phyloP scores from a whole-genome alignment of 2,888 invertebrate species.

The Zaprionus obscuricornis region DNA sequence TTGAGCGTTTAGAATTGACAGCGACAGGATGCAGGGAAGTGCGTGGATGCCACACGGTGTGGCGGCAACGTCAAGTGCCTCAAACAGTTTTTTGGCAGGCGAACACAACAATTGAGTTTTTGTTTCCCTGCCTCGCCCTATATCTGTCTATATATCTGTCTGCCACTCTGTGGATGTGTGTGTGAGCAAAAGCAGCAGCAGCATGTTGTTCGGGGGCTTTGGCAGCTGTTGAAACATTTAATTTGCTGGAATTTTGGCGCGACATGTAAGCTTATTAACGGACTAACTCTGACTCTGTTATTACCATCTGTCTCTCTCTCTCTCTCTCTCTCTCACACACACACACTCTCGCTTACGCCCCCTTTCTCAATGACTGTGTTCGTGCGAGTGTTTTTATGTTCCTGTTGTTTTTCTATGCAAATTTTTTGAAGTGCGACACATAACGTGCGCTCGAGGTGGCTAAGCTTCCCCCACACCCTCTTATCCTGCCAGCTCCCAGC shows the following conservation, averaged over 20 bases:
- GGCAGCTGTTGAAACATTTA: slow-evolving; percentile 67
- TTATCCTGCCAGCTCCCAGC: too few species aligned
- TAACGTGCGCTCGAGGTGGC: slow-evolving; percentile 2
- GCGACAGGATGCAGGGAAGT: slow-evolving; percentile 62
- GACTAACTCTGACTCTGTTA: slow-evolving; percentile 26
- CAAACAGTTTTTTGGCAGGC: slow-evolving; percentile 66
- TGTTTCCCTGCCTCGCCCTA: slow-evolving; percentile 12
- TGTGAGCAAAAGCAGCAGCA: neutral
- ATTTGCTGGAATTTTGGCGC: slow-evolving; percentile 72
- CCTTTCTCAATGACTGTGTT: too few species aligned
- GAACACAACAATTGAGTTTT: slow-evolving; percentile 75
- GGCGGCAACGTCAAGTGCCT: slow-evolving; percentile 63
- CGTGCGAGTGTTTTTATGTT: slow-evolving; percentile 28
- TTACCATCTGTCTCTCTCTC: too few species aligned
- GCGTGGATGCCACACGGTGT: slow-evolving; percentile 41
- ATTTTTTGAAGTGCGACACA: slow-evolving; percentile 34
- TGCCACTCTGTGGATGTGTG: neutral
- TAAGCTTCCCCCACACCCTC: neutral
- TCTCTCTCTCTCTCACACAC: too few species aligned
- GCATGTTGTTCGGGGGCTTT: neutral
- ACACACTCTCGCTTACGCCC: too few species aligned
- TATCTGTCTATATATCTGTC: neutral
- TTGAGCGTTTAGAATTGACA: slow-evolving; percentile 66
- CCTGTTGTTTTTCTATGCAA: slow-evolving; percentile 71
- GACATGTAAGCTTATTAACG: slow-evolving; percentile 74